A percentile compares a stretch with the other conserved stretches of the same genome.
phyloP scores from a whole-genome alignment of 2,888 invertebrate genomes.

The Nomada ferruginata region DNA sequence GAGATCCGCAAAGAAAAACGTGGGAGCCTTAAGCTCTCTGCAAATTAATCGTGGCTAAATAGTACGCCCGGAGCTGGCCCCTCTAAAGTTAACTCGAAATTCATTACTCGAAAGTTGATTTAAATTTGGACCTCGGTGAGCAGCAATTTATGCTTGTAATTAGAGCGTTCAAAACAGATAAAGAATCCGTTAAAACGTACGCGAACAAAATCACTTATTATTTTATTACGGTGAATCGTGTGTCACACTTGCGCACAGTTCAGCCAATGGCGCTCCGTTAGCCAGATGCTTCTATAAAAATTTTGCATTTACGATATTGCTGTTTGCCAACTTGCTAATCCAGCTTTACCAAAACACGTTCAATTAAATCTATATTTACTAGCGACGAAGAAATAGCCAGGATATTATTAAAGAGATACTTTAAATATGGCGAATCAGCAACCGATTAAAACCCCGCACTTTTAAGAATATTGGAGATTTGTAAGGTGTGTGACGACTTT shows the following conservation, averaged over 20 bases:
- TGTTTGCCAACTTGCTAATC: too few species aligned
- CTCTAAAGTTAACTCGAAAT: constrained; percentile 24
- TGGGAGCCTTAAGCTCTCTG: constrained; percentile 30
- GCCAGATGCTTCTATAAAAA: too few species aligned
- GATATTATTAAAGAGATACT: neutral
- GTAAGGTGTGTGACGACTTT: too few species aligned
- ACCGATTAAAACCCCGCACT: too few species aligned
- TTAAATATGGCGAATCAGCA: neutral
- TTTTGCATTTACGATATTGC: too few species aligned
- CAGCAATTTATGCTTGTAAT: neutral
- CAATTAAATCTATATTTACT: neutral
- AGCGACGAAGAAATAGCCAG: too few species aligned
- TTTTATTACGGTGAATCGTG: constrained; percentile 3
- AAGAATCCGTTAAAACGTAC: constrained; percentile 26
- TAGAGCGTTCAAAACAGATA: constrained; percentile 25
- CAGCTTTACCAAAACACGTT: neutral
- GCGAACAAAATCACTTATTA: constrained; percentile 4
- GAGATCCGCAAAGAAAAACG: neutral
- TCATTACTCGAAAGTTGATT: constrained; percentile 26
- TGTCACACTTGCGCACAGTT: too few species aligned
- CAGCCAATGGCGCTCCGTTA: too few species aligned
- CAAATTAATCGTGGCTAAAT: constrained; percentile 34
- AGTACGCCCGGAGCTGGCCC: neutral
- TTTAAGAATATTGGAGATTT: too few species aligned
- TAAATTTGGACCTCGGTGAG: constrained; percentile 42